Evolutionary conservation across 2,888 invertebrate species (phyloP).

Genomic region (Trichogramma evanescens): DNA sequence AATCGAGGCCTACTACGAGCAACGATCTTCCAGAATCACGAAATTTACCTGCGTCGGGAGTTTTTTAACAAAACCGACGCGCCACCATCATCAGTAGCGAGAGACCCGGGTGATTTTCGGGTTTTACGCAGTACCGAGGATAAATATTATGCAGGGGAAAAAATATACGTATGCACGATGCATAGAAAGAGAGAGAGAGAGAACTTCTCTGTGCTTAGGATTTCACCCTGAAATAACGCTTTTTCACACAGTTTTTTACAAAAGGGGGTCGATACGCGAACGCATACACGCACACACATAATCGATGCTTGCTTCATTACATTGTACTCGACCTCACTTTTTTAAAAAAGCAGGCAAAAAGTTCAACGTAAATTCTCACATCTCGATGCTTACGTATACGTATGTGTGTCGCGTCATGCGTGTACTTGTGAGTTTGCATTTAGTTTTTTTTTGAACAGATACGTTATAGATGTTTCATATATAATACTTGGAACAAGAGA

Average conservation of each 20-base stretch:
- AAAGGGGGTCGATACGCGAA: constrained; percentile 8
- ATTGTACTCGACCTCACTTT: background rate
- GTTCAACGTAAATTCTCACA: constrained; percentile 16
- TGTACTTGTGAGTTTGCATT: constrained; percentile 12
- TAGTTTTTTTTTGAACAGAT: constrained; percentile 10
- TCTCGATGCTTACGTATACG: background rate
- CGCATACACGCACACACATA: too few species aligned
- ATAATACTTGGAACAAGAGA: background rate
- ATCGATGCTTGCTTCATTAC: background rate
- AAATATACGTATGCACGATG: background rate
- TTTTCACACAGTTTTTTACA: constrained; percentile 45
- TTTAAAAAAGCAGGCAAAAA: constrained; percentile 5
- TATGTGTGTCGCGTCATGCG: background rate
- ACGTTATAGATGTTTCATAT: background rate
- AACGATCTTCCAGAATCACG: constrained; percentile 42
- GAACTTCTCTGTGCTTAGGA: constrained; percentile 32
- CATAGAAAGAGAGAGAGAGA: constrained; percentile 22
- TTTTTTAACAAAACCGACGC: constrained; percentile 11
- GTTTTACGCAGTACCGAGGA: too few species aligned
- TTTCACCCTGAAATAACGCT: constrained; percentile 47
- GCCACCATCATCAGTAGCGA: constrained; percentile 14
- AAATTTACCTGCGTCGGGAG: constrained; percentile 41
- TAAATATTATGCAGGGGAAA: too few species aligned
- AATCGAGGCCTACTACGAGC: background rate
- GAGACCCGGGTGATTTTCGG: background rate